phyloP scores from a whole-genome alignment of 2,113 vertebrate genomes.

The Serinus canaria region DNA sequence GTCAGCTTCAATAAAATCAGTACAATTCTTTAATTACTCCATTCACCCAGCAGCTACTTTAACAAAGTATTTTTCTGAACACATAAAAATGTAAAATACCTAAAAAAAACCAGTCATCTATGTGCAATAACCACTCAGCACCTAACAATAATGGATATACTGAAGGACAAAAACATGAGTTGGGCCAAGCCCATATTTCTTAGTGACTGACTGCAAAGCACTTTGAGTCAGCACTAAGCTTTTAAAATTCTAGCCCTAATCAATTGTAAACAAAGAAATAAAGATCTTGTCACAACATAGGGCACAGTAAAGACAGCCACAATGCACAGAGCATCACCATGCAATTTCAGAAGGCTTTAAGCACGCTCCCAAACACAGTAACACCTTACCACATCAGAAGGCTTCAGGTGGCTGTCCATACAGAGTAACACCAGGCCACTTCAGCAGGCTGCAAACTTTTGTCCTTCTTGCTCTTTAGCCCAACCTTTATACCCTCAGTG shows the following conservation, averaged over 20 bases:
- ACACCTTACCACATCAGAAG: not conserved
- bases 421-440: not conserved
- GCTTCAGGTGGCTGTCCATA: not conserved
- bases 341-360: not conserved
- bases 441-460: not conserved
- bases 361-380: not conserved
- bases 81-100: conserved; percentile 8
- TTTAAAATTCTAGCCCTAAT: conserved; percentile 35
- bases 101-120: not conserved
- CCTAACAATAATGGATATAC: conserved; percentile 37
- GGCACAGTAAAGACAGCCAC: not conserved
- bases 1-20: conserved; percentile 52
- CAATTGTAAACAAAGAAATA: not conserved
- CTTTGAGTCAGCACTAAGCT: not conserved
- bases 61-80: conserved; percentile 4
- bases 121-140: conserved; percentile 1
- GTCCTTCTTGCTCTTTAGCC: not conserved
- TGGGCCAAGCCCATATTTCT: conserved; percentile 16
- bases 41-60: conserved; percentile 35
- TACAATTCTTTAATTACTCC: conserved; percentile 39
- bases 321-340: not conserved
- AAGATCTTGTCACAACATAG: not conserved
- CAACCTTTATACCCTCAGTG: not conserved
- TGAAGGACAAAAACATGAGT: not conserved
- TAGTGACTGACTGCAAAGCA: conserved; percentile 31